phyloP scores from a whole-genome alignment of 2,888 invertebrate species.

The Lepidonotus clava region DNA sequence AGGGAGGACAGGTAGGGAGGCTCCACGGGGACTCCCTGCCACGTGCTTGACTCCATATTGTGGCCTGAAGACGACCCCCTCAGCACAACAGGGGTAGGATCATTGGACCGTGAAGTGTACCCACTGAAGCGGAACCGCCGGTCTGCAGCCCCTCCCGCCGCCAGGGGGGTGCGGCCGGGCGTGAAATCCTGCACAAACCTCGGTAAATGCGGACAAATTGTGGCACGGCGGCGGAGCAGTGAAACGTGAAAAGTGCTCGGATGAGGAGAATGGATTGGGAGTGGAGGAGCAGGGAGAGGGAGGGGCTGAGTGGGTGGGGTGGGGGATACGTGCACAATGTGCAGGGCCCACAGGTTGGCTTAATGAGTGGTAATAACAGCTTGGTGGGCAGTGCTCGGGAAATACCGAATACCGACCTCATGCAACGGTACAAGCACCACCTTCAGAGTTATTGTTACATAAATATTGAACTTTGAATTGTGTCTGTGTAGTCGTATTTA shows the following conservation, averaged over 20 bases:
- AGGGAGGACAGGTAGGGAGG: not conserved
- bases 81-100: not conserved
- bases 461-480: too few relatives aligned
- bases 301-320: not conserved
- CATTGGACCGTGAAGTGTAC: not conserved
- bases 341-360: not conserved
- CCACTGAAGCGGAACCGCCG: not conserved
- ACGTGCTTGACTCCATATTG: not conserved
- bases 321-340: not conserved
- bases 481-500: too few relatives aligned
- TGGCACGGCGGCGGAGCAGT: not conserved
- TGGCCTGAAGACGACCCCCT: not conserved
- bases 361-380: too few relatives aligned
- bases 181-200: conserved; percentile 1
- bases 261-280: not conserved
- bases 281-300: not conserved
- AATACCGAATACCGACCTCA: too few relatives aligned
- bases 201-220: not conserved
- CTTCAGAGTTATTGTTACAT: too few relatives aligned
- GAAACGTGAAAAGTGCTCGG: not conserved
- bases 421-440: too few relatives aligned
- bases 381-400: too few relatives aligned
- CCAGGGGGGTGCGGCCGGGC: not conserved
- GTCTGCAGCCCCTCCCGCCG: not conserved
- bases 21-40: not conserved